A percentile compares a stretch with the other conserved stretches of the same genome.
phyloP scores from a whole-genome alignment of 2,888 invertebrate genomes.

The Abrostola tripartita region DNA sequence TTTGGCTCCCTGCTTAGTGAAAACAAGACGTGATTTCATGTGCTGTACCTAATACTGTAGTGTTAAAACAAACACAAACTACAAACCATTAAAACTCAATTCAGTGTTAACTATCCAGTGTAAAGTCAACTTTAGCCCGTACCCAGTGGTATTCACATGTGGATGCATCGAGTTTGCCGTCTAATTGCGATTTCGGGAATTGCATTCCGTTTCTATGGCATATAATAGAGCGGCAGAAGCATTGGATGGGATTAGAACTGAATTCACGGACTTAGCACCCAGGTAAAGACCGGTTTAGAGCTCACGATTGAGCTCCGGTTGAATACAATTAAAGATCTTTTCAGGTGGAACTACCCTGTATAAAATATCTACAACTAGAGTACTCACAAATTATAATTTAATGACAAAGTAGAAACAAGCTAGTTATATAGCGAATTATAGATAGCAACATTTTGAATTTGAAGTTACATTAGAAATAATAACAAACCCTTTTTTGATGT shows the following conservation, averaged over 20 bases:
- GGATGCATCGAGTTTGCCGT: slow-evolving; percentile 45
- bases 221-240: slow-evolving; percentile 20
- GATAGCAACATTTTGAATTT: too few relatives aligned
- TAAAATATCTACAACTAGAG: too few relatives aligned
- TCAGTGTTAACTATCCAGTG: slow-evolving; percentile 28
- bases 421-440: too few relatives aligned
- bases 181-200: slow-evolving; percentile 54
- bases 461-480: too few relatives aligned
- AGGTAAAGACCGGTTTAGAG: background rate
- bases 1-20: too few relatives aligned
- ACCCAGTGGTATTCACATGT: slow-evolving; percentile 33
- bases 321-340: too few relatives aligned
- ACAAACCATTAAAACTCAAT: slow-evolving; percentile 9
- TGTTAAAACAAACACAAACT: background rate
- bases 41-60: too few relatives aligned
- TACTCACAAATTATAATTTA: too few relatives aligned
- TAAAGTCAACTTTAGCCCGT: slow-evolving; percentile 29
- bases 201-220: slow-evolving; percentile 19
- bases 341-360: too few relatives aligned
- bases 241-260: slow-evolving; percentile 16
- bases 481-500: too few relatives aligned
- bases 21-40: too few relatives aligned
- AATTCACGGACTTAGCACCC: slow-evolving; percentile 7
- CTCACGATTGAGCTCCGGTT: background rate
- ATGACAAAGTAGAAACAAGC: too few relatives aligned